Evolutionary conservation across 2,797 vertebrate genomes (phyloP).

Genomic region (Scleropages formosus): DNA sequence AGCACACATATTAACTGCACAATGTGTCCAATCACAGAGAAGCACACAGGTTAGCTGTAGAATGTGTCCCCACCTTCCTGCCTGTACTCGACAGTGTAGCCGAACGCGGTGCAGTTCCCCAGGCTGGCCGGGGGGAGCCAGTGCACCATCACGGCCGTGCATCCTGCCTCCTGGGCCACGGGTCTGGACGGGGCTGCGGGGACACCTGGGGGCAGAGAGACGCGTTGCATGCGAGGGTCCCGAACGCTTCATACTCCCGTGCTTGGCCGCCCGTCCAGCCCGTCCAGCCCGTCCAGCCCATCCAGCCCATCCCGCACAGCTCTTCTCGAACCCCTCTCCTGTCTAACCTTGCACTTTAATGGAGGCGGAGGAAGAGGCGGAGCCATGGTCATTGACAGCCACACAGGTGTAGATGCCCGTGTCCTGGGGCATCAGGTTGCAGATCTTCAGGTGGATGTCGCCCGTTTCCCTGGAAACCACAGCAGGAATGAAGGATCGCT

Average conservation of each 20-base stretch:
- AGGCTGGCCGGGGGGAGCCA: slow-evolving; percentile 89
- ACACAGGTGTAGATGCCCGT: slow-evolving; percentile 96
- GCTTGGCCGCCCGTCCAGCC: neutral
- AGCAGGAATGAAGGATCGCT: no score
- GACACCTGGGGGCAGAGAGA: slow-evolving; percentile 72
- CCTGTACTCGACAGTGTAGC: slow-evolving; percentile 91
- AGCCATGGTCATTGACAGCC: slow-evolving; percentile 85
- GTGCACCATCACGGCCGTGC: slow-evolving; percentile 86
- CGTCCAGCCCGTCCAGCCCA: neutral
- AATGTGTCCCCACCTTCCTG: slow-evolving; percentile 77
- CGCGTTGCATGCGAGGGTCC: neutral
- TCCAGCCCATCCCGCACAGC: neutral
- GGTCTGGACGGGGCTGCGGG: slow-evolving; percentile 89
- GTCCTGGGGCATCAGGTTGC: slow-evolving; percentile 95
- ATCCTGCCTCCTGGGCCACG: slow-evolving; percentile 91
- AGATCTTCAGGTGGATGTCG: slow-evolving; percentile 90
- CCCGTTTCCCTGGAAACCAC: slow-evolving; percentile 79
- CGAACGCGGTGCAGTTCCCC: slow-evolving; percentile 88
- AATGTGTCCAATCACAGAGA: neutral
- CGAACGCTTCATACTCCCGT: neutral
- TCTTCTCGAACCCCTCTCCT: neutral
- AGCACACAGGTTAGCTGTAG: neutral
- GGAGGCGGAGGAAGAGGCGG: slow-evolving; percentile 86
- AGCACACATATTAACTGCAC: neutral
- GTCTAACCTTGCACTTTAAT: slow-evolving; percentile 94